A percentile compares a stretch with the other conserved stretches of the same genome.
These are phyloP conservation scores for Parazoanthus swiftii DNA, from an alignment of 92 coral and sea anemone species.

Conservation along the genomic window DNA sequence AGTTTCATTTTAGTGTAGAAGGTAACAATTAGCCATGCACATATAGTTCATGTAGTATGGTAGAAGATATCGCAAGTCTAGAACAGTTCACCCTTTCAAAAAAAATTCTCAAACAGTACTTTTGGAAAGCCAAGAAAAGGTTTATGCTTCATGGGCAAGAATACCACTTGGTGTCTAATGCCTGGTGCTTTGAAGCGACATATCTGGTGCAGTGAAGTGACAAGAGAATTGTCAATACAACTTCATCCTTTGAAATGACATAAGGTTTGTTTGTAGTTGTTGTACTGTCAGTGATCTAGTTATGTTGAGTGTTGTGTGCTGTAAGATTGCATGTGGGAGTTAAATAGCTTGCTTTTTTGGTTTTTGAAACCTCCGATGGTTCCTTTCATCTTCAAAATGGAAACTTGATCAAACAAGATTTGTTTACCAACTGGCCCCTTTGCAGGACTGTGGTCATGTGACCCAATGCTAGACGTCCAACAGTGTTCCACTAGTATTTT, in stretches of 20 bases:
- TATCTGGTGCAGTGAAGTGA: neutral
- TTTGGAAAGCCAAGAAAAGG: neutral
- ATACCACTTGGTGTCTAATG: neutral
- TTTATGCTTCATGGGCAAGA: neutral
- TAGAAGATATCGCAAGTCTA: neutral
- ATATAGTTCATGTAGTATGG: neutral
- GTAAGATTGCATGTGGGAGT: neutral
- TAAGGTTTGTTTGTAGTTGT: constrained; percentile 8
- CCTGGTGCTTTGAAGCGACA: neutral
- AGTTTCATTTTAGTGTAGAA: constrained; percentile 2
- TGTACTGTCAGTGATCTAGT: neutral
- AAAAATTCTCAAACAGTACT: neutral
- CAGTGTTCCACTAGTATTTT: no score
- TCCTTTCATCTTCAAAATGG: neutral
- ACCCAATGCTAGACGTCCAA: no score
- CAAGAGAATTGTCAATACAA: neutral
- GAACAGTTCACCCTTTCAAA: neutral
- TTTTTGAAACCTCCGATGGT: neutral
- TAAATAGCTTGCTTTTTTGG: neutral
- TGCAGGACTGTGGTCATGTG: no score
- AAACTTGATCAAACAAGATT: no score
- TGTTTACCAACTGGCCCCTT: no score
- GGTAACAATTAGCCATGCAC: neutral
- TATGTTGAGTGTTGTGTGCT: neutral
- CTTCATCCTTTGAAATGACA: neutral